Evolutionary conservation across 2,113 vertebrate species (phyloP).

Genomic region (Zosterops japonicus): DNA sequence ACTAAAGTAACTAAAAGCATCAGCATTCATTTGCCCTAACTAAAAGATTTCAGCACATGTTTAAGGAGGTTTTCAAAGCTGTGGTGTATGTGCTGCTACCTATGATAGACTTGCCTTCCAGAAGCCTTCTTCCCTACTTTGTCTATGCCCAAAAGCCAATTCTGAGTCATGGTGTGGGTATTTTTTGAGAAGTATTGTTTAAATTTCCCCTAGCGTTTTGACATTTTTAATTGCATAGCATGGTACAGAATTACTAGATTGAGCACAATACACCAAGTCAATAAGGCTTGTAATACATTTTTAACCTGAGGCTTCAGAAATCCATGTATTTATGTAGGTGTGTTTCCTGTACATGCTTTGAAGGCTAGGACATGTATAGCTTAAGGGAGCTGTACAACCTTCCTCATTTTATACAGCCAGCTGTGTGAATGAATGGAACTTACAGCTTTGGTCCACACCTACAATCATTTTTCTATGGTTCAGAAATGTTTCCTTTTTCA

Average conservation of each 20-base stretch:
- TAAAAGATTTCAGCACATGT: background rate
- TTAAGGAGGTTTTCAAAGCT: background rate
- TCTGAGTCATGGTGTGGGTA: background rate
- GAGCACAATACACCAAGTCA: background rate
- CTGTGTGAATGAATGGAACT: background rate
- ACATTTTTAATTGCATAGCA: slow-evolving; percentile 26
- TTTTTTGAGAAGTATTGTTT: background rate
- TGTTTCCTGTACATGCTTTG: background rate
- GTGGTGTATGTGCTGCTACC: background rate
- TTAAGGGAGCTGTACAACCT: background rate
- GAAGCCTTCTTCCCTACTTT: background rate
- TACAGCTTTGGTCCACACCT: background rate
- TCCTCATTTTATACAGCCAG: background rate
- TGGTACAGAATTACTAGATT: slow-evolving; percentile 2
- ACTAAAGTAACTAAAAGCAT: background rate
- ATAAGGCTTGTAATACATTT: background rate
- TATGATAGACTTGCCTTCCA: background rate
- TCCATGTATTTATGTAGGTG: background rate
- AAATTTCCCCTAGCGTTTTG: background rate
- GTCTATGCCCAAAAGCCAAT: background rate
- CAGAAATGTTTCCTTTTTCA: background rate
- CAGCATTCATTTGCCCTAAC: background rate
- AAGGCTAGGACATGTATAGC: background rate
- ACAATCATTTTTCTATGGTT: background rate
- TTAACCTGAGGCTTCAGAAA: slow-evolving; percentile 42